Percentiles rank a stretch among this genome's conserved stretches.
These are phyloP conservation scores for Cataglyphis albicans DNA, from an alignment of 2,888 invertebrate species.

Conservation along the genomic window DNA sequence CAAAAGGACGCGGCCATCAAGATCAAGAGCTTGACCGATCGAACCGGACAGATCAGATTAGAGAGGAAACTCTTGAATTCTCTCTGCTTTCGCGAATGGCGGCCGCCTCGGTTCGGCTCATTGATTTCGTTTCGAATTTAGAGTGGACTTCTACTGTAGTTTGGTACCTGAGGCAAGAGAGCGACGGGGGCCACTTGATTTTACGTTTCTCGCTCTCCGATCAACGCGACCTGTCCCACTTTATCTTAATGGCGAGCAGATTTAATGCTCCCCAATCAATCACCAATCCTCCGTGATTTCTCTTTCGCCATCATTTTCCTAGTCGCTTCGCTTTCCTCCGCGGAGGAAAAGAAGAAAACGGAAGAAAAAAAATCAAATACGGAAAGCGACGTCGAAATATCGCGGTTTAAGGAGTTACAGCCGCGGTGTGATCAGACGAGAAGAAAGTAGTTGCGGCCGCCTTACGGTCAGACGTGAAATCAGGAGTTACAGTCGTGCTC, in stretches of 20 bases:
- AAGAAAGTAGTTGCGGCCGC: conserved; percentile 24
- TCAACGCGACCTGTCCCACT: conserved; percentile 27
- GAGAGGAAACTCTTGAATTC: conserved; percentile 47
- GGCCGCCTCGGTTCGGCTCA: conserved; percentile 61
- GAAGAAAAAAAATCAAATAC: background rate
- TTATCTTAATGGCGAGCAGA: conserved; percentile 46
- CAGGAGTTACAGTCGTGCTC: conserved; percentile 29
- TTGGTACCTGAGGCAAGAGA: conserved; percentile 64
- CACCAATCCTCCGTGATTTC: conserved; percentile 28
- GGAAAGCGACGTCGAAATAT: conserved; percentile 48
- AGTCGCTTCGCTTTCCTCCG: conserved; percentile 1
- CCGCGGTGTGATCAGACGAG: conserved; percentile 12
- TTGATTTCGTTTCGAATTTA: conserved; percentile 85
- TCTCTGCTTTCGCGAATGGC: conserved; percentile 56
- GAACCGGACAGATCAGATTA: conserved; percentile 55
- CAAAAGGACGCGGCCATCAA: conserved; percentile 38
- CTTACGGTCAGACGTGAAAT: conserved; percentile 13
- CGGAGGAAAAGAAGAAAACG: conserved; percentile 36
- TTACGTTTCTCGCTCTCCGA: conserved; percentile 43
- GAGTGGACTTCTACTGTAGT: conserved; percentile 83
- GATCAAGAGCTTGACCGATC: conserved; percentile 49
- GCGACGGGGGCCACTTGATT: conserved; percentile 58
- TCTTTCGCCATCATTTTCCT: conserved; percentile 42
- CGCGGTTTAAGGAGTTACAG: conserved; percentile 48
- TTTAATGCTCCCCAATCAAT: conserved; percentile 40